Conservation (phyloP, 2,888 invertebrate species). For the Diploptera punctata region DNA sequence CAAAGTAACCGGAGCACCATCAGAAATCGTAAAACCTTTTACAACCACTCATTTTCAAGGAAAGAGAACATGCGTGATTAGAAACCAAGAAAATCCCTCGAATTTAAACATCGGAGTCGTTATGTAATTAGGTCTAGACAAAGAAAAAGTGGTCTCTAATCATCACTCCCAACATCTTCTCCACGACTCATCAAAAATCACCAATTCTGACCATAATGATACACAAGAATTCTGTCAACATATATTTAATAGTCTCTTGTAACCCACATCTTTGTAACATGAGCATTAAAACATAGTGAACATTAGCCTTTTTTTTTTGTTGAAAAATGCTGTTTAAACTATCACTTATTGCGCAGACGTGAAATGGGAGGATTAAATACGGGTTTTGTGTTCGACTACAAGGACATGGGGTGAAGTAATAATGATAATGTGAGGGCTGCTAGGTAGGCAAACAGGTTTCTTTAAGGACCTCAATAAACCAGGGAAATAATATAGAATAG, state of each 20-base stretch:
- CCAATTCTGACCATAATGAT: neutral
- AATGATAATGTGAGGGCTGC: neutral
- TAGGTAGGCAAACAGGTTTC: slow-evolving; percentile 14
- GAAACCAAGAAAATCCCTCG: neutral
- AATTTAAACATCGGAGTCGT: neutral
- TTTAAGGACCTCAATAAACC: neutral
- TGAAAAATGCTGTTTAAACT: neutral
- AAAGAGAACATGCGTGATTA: neutral
- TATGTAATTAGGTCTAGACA: too few relatives aligned
- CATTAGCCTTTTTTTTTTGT: neutral
- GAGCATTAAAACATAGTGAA: too few relatives aligned
- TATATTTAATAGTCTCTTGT: neutral
- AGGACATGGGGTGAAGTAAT: slow-evolving; percentile 12
- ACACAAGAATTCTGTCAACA: neutral
- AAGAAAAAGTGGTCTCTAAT: too few relatives aligned
- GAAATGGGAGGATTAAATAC: neutral
- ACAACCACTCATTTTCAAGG: neutral
- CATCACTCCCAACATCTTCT: too few relatives aligned
- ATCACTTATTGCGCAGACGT: slow-evolving; percentile 11
- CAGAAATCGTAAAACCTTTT: neutral
- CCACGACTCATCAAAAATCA: neutral
- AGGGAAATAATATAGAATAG: neutral
- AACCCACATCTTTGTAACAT: neutral
- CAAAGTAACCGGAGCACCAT: too few relatives aligned
- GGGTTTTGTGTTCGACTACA: slow-evolving; percentile 1